Evolutionary conservation across 2,888 invertebrate species (phyloP), one percentile per base, ranked within the genome.

Genomic region (Ligdia adustata): DNA sequence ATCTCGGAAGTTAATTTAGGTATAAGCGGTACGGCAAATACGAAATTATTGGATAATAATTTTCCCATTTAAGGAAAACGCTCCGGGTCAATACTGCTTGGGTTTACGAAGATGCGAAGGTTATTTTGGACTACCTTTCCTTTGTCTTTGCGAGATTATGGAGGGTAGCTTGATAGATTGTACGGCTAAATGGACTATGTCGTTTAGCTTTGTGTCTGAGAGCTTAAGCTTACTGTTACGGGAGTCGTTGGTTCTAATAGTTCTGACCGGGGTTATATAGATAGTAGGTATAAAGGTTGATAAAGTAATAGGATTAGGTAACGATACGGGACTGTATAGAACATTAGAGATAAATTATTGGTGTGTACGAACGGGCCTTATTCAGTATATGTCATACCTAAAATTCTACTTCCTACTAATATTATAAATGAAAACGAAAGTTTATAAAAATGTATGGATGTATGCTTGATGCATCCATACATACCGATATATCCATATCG

Each of bases 1-100:
- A 76, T 75, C 72, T 67, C 66, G 61, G 67, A 62, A 64, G 72
- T 74, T 78, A 77, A 80, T 79, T 79, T 79, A 65, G 63, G 64
- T 72, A 72, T 75, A 68, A 68, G 64, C 64, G 65, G 64, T 64
- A 64, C 63, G 62, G 60, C 52, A 69, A 66, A 55, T 63, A 60
- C 62, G 48, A 58, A 60, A 55, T 52, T 50, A 63, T 59, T 59
- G 55, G 56, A 52, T 48, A 55, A 53, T 58, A 52, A 66, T 64
- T 61, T 60, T 41, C 40, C 43, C 46, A 53, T 53, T 60, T 46
- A 51, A 51, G 45, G 54, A 45, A 55, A 53, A 38, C 38, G 52
- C 4, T 18, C 18, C 39, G 24, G 38, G 34, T 41, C 41, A 46
- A 46, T 41, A 45, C 38, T 24, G 45, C 42, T 33, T 13, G 37